Conservation (phyloP, 1,140 invertebrate species). For the Drosophila chauvacae region DNA sequence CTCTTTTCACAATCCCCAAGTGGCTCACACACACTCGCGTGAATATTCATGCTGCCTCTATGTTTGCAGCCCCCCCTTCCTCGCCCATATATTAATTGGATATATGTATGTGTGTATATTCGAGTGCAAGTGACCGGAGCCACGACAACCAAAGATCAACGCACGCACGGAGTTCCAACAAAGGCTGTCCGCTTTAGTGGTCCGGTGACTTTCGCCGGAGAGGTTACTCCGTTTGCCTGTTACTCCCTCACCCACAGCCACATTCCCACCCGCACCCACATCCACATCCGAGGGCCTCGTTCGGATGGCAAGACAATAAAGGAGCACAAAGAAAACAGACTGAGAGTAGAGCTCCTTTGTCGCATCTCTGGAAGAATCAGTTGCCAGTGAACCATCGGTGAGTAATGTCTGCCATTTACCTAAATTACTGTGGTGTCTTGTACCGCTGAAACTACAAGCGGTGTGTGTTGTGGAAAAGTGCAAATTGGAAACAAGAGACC, state of each 20-base stretch:
- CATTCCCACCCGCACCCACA: constrained; percentile 26
- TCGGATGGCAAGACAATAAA: constrained; percentile 58
- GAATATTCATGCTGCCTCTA: constrained; percentile 57
- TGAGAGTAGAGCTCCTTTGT: constrained; percentile 37
- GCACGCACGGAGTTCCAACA: constrained; percentile 59
- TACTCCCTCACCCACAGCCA: constrained; percentile 21
- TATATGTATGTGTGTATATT: neutral
- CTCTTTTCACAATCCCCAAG: constrained; percentile 26
- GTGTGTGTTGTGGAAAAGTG: constrained; percentile 7
- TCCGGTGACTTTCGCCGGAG: constrained; percentile 66
- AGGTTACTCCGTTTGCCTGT: constrained; percentile 11
- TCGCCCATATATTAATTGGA: neutral
- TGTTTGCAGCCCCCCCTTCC: constrained; percentile 59
- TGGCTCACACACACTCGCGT: constrained; percentile 19
- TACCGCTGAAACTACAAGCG: constrained; percentile 15
- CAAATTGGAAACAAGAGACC: constrained; percentile 21
- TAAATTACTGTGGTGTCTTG: constrained; percentile 16
- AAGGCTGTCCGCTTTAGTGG: constrained; percentile 57
- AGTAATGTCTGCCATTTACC: constrained; percentile 36
- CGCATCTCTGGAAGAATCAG: constrained; percentile 26
- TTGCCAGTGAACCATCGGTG: constrained; percentile 21
- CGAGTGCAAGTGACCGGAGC: constrained; percentile 58
- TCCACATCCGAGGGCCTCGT: constrained; percentile 13
- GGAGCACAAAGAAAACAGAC: constrained; percentile 27
- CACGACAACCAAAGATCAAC: constrained; percentile 60